Percentiles rank a stretch among this genome's conserved stretches.
Conservation (phyloP, 2,888 invertebrate species). For the Synergus laeviventris region DNA sequence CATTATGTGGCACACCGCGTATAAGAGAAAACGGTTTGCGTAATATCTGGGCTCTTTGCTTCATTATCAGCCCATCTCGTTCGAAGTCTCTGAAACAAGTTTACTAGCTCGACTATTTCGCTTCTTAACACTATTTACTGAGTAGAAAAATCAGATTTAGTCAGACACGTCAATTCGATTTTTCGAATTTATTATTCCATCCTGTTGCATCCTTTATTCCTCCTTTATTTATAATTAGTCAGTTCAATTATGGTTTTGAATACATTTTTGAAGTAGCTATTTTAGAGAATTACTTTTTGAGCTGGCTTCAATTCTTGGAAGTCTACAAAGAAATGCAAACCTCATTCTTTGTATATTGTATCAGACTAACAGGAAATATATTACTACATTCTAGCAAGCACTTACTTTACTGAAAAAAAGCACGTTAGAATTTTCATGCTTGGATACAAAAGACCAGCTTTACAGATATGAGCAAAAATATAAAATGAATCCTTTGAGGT, state of each 20-base stretch:
- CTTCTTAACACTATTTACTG: not conserved
- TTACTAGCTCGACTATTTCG: not conserved
- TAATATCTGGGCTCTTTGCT: constrained; percentile 52
- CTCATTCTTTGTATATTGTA: not conserved
- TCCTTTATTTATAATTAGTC: not conserved
- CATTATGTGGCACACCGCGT: constrained; percentile 50
- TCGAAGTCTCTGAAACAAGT: constrained; percentile 12
- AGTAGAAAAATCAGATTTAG: not conserved
- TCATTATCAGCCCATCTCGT: constrained; percentile 54
- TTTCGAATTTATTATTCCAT: no score
- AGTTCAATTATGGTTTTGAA: not conserved
- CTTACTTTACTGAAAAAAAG: not conserved
- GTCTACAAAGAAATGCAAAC: not conserved
- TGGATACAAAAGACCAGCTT: not conserved
- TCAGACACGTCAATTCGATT: not conserved
- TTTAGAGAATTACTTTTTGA: not conserved
- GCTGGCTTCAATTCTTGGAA: not conserved
- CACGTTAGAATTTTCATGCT: not conserved
- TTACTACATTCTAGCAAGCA: not conserved
- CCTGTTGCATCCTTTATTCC: no score
- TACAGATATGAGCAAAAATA: not conserved
- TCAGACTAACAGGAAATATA: not conserved
- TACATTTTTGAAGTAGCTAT: not conserved
- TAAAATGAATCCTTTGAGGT: not conserved
- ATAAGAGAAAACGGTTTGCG: constrained; percentile 48